Conservation (phyloP, 2,797 vertebrate genomes). For the Microhierax caerulescens region DNA sequence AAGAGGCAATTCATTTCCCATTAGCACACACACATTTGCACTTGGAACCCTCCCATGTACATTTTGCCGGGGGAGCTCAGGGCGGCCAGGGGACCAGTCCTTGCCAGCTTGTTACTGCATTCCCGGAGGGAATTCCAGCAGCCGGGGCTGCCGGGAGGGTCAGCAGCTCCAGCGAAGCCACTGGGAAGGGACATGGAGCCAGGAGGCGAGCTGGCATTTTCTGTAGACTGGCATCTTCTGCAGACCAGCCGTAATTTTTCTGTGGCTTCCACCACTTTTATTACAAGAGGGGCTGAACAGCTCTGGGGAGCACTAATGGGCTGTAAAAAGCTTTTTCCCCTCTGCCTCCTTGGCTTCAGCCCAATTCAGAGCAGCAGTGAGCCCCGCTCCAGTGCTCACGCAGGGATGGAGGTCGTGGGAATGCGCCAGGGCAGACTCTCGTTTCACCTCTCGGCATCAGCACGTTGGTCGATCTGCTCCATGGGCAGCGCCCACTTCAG, state of each 20-base stretch:
- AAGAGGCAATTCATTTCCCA: conserved; percentile 59
- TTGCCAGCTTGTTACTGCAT: neutral
- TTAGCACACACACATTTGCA: conserved; percentile 48
- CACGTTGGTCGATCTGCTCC: neutral
- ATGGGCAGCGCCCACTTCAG: neutral
- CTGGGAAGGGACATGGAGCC: neutral
- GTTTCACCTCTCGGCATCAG: neutral
- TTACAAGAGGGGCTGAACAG: neutral
- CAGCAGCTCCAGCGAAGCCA: neutral
- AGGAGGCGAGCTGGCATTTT: neutral
- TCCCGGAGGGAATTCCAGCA: conserved; percentile 23
- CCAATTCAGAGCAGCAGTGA: neutral
- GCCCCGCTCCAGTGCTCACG: neutral
- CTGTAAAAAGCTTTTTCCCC: conserved; percentile 33
- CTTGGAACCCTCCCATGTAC: conserved; percentile 25
- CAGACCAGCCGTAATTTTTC: neutral
- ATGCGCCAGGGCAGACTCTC: neutral
- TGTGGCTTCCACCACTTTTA: conserved; percentile 45
- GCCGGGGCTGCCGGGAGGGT: neutral
- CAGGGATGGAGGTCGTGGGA: neutral
- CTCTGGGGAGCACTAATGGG: conserved; percentile 46
- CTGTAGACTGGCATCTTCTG: neutral
- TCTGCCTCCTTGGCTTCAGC: conserved; percentile 29
- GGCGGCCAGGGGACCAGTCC: neutral
- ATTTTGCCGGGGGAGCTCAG: neutral